phyloP scores from a whole-genome alignment of 2,888 invertebrate species.

The Gymnosoma rotundatum region DNA sequence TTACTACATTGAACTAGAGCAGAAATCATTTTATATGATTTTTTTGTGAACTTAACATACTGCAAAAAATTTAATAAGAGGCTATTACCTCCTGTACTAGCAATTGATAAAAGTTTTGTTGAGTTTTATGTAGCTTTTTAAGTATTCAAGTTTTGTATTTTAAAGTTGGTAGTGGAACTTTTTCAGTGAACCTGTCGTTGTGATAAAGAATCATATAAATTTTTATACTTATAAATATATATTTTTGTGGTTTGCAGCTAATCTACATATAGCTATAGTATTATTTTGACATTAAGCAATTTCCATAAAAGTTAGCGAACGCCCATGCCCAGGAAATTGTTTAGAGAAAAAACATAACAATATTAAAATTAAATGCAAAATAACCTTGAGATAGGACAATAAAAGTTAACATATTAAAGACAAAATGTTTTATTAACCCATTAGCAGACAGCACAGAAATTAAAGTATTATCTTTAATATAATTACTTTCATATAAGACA shows the following conservation, averaged over 20 bases:
- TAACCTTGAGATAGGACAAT: conserved; percentile 63
- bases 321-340: conserved; percentile 46
- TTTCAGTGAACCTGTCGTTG: conserved; percentile 66
- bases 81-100: neutral
- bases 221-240: conserved; percentile 19
- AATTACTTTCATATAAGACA: too few species aligned
- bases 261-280: conserved; percentile 67
- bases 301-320: conserved; percentile 61
- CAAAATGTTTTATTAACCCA: conserved; percentile 34
- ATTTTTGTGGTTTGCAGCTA: conserved; percentile 47
- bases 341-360: conserved; percentile 6
- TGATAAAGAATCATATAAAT: conserved; percentile 61
- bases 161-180: conserved; percentile 9
- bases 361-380: neutral
- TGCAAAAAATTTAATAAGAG: neutral
- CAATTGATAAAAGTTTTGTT: conserved; percentile 11
- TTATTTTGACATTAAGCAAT: conserved; percentile 68
- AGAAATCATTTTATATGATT: conserved; percentile 54
- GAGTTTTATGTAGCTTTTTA: conserved; percentile 18
- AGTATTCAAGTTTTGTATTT: conserved; percentile 31
- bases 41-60: conserved; percentile 28
- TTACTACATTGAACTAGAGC: conserved; percentile 57
- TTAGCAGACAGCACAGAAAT: neutral
- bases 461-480: too few species aligned
- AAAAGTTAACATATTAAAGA: conserved; percentile 12